Conservation (phyloP, 2,113 vertebrate species). For the Aviceda subcristata region DNA sequence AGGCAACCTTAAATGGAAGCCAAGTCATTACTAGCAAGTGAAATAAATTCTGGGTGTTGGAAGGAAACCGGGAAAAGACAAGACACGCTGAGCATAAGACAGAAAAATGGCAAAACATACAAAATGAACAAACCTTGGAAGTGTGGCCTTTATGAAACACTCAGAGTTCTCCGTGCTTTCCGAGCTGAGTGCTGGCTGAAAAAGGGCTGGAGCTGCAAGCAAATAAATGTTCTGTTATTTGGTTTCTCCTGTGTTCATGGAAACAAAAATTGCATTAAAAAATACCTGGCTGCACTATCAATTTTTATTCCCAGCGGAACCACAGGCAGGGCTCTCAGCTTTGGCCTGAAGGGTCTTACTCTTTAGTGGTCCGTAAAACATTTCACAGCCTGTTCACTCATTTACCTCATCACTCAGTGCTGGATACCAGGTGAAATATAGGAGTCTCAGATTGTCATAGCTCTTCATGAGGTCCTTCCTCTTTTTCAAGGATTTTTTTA, state of each 20-base stretch:
- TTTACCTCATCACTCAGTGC: fast-evolving
- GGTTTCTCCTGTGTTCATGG: not conserved
- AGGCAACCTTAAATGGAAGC: not conserved
- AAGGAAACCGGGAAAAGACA: not conserved
- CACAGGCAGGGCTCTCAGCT: not conserved
- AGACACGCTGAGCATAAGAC: not conserved
- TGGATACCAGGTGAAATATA: not conserved
- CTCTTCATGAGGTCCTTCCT: no score
- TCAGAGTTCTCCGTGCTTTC: not conserved
- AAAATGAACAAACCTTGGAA: not conserved
- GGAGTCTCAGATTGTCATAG: not conserved
- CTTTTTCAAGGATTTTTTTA: not conserved
- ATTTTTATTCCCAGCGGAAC: not conserved
- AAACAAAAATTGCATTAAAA: not conserved
- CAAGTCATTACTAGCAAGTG: not conserved
- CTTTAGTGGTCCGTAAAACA: fast-evolving
- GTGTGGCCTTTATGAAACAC: not conserved
- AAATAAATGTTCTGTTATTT: not conserved
- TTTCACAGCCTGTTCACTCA: not conserved
- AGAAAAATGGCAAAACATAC: not conserved
- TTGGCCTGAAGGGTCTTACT: not conserved
- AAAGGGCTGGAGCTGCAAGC: not conserved
- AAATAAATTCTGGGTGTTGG: not conserved
- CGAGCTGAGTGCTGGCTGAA: not conserved
- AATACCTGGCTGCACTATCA: not conserved